Base-by-base conservation (phyloP, 2,888 invertebrate species). In the Synergus gifuensis region DNA sequence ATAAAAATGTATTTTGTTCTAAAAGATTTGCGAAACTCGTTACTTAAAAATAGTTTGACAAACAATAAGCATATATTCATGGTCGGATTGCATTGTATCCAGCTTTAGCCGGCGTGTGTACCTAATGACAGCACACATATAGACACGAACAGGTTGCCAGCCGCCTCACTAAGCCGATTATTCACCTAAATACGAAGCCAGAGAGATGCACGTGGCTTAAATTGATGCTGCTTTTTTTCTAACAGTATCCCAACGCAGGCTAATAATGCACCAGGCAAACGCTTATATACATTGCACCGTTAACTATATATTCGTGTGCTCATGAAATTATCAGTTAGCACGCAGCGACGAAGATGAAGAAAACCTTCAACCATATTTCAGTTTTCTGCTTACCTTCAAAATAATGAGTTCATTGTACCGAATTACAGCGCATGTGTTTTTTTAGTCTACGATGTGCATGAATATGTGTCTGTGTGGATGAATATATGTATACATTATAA, bases 141-240 rank as follows among this genome's bases (percentile, higher is more conserved):
- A 86, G 85, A 86, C 86, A 83, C 85, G 86, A 88, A 87, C 85
- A 86, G 84, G 85, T 85, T 85, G 87, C 88, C 85, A 87, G 83
- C 88, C 85, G 87, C 83, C 90, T 87, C 88, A 86, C 86, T 92
- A 92, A 92, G 90, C 90, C 90, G 91, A 92, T 92, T 91, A 92
- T 90, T 89, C 89, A 89, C 90, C 91, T 91, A 90, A 91, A 91
- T 92, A 91, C 91, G 92, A 92, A 92, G 91, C 91, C 92, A 86
- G 87, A 89, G 86, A 87, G 89, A 88, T 91, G 91, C 91, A 87
- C 87, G 89, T 90, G 90, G 91, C 90, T 92, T 90, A 91, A 92
- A 91, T 90, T 91, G 87, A 87, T 86, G 88, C 88, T 86, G 87
- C 83, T 85, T 87, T 81, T 83, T 77, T 80, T 76, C 42, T 66